Evolutionary conservation across 1,140 invertebrate species (phyloP), one percentile per base, ranked within the genome.

Genomic region (Apis florea): DNA sequence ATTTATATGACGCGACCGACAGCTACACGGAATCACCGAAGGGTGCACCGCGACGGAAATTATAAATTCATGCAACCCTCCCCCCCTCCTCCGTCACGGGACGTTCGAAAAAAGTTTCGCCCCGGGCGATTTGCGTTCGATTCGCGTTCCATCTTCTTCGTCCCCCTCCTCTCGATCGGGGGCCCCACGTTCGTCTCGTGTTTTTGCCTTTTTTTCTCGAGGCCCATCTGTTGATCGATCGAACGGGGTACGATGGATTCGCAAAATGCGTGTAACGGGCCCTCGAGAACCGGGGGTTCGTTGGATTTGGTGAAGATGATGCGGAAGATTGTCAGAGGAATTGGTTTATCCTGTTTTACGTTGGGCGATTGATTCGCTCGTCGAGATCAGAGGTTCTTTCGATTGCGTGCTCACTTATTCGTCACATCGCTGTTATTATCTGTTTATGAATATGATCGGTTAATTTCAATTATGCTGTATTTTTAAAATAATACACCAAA

Each of bases 1-100:
- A 93, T 94, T 94, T 94, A 94, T 93, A 92, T 90, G 92, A 92
- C 90, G 89, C 90, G 90, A 93, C 89, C 90, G 92, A 91, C 92
- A 92, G 90, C 86, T 86, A 78, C 59, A 78, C 59, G 59, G 84
- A 86, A 84, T 88, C 85, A 87, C 73, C 70, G 78, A 86, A 72
- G 84, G 79, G 82, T 86, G 77, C 87, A 85, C 87, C 88, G 83
- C 83, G 89, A 89, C 91, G 88, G 89, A 93, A 93, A 93, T 93
- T 93, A 93, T 93, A 93, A 93, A 93, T 93, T 93, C 92, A 93
- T 93, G 90, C 85, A 67, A 85, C 86, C 63, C 78, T 31, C 15
- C 31, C 21, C 1, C 66, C 24, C 76, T 26, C 51, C 11, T n/a
- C 53, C 53, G 53, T 54, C 58, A 47, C 49, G 82, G 63, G 15